These are phyloP conservation scores for Leucoraja ocellata DNA, from an alignment of 2,797 vertebrate species.

Conservation along the genomic window DNA sequence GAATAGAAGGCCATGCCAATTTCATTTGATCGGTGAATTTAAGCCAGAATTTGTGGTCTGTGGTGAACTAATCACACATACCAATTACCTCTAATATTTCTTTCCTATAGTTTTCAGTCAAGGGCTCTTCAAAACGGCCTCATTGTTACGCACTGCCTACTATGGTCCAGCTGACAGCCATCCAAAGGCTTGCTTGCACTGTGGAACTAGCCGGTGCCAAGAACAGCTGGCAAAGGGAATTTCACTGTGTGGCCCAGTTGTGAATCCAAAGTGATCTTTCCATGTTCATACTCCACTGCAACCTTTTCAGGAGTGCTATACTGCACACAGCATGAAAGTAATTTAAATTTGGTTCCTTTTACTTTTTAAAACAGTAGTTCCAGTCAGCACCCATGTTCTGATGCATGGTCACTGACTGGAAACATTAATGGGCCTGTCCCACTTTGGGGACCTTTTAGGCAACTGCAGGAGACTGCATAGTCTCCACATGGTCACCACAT, in stretches of 20 bases:
- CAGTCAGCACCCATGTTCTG: not conserved
- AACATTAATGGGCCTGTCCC: too few relatives aligned
- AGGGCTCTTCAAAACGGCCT: constrained; percentile 80
- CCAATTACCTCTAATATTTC: constrained; percentile 71
- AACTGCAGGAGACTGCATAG: too few relatives aligned
- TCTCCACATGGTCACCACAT: too few relatives aligned
- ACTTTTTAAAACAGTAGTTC: constrained; percentile 47
- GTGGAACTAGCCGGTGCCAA: constrained; percentile 78
- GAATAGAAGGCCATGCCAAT: not conserved
- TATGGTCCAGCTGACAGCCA: constrained; percentile 89
- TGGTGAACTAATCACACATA: too few relatives aligned
- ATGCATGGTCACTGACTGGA: too few relatives aligned
- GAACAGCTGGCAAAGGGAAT: constrained; percentile 59
- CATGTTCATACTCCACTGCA: not conserved
- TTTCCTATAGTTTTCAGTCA: constrained; percentile 66
- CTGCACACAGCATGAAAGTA: not conserved
- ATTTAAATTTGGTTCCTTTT: constrained; percentile 40
- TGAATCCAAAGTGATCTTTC: not conserved
- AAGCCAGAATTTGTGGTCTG: too few relatives aligned
- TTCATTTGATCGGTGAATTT: not conserved
- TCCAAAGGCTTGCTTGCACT: constrained; percentile 96
- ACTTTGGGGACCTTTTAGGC: not conserved
- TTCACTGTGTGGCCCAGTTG: not conserved
- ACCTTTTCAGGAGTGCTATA: not conserved
- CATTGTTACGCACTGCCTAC: constrained; percentile 79